phyloP scores from a whole-genome alignment of 2,888 invertebrate genomes.

The Ormyrus pomaceus region DNA sequence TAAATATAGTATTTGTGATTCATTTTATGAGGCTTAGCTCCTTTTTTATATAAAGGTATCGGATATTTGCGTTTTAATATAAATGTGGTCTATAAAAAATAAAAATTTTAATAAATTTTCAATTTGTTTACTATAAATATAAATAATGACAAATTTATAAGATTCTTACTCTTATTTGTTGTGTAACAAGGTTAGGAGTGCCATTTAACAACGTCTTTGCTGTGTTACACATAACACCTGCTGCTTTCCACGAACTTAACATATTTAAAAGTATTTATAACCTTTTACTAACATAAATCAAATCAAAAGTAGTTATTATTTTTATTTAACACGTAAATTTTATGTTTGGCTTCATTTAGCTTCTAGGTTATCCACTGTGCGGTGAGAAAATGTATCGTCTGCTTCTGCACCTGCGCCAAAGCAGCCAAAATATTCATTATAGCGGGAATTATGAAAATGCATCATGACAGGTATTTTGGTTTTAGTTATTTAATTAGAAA shows the following conservation, averaged over 20 bases:
- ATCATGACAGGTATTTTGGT: too few species aligned
- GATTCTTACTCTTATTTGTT: conserved; percentile 63
- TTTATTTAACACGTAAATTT: not conserved
- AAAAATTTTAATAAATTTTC: conserved; percentile 2
- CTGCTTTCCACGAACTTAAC: conserved; percentile 30
- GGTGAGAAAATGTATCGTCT: too few species aligned
- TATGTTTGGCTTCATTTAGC: too few species aligned
- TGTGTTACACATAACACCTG: not conserved
- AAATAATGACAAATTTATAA: conserved; percentile 1
- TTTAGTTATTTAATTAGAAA: too few species aligned
- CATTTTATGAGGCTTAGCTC: conserved; percentile 77
- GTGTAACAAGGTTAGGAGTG: conserved; percentile 55
- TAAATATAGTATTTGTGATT: conserved; percentile 83
- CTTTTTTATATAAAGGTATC: conserved; percentile 80
- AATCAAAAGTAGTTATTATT: not conserved
- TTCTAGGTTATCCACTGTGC: too few species aligned
- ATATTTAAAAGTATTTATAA: conserved; percentile 18
- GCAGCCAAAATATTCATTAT: too few species aligned
- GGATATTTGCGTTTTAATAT: conserved; percentile 82
- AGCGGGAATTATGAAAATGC: too few species aligned
- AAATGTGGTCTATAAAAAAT: conserved; percentile 83
- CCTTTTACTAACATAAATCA: not conserved
- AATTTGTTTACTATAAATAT: conserved; percentile 19
- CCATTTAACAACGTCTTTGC: conserved; percentile 23
- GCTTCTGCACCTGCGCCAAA: too few species aligned